Percentiles rank a stretch among this genome's conserved stretches.
Evolutionary conservation across 2,888 invertebrate species (phyloP).

Genomic region (Hirtodrosophila trivittata): DNA sequence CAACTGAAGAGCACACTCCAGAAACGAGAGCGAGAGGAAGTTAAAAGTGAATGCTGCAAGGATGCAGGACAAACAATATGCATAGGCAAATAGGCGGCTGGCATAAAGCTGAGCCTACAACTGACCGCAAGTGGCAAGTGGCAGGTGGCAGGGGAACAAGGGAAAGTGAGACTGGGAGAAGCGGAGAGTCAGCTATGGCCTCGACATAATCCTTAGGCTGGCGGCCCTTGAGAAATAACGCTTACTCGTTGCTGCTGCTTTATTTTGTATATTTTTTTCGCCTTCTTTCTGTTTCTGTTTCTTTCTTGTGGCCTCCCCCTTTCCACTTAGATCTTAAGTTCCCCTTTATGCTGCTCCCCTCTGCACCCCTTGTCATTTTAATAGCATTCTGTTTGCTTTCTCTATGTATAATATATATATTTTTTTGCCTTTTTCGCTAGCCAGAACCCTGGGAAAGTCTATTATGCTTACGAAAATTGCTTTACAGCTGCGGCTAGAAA

Average conservation of each 20-base stretch:
- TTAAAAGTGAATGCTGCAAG: conserved; percentile 43
- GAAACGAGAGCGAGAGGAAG: conserved; percentile 48
- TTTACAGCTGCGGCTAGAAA: conserved; percentile 71
- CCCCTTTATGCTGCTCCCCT: not conserved
- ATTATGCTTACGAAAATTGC: conserved; percentile 76
- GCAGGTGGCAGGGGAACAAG: not conserved
- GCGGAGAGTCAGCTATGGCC: conserved; percentile 41
- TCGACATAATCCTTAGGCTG: conserved; percentile 46
- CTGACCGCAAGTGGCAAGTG: conserved; percentile 50
- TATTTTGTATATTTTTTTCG: conserved; percentile 19
- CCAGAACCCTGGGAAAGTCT: conserved; percentile 55
- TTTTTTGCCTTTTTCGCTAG: conserved; percentile 42
- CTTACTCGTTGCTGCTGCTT: conserved; percentile 60
- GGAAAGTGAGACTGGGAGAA: not conserved
- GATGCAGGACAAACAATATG: conserved; percentile 44
- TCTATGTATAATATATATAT: conserved; percentile 18
- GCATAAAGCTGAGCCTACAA: conserved; percentile 18
- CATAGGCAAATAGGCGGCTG: conserved; percentile 19
- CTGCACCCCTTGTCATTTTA: conserved; percentile 44
- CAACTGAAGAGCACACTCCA: conserved; percentile 50
- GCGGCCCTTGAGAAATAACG: conserved; percentile 71
- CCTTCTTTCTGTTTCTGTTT: not conserved
- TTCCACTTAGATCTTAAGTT: no score
- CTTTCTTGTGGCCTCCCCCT: conserved; percentile 2
- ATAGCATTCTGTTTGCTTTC: conserved; percentile 59